Base-by-base conservation (phyloP, 2,888 invertebrate species). In the Palloptera scutellata region DNA sequence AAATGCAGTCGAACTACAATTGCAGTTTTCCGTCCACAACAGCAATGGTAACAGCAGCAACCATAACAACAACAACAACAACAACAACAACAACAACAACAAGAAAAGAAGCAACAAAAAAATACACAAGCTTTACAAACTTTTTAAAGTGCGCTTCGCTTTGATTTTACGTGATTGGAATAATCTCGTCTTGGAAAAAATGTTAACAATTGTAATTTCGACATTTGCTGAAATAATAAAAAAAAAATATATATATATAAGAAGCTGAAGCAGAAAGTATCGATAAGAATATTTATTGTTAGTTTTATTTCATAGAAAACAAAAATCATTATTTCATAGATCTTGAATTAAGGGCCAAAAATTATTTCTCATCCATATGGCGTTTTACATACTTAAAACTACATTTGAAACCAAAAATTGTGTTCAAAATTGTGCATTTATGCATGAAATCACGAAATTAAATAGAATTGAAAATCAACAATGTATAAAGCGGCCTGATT, bases 131-230 rank as follows among this genome's bases (percentile, higher is more conserved):
- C 69, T 70, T 69, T 57, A 60, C 66, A 66, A 68, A 73, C 68
- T 66, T 68, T 71, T 70, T 70, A 67, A 73, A 71, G 71, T 72
- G 71, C 72, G 69, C 71, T 67, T 69, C 72, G 70, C 70, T 73
- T 61, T 66, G 70, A 71, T 53, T 62, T 63, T 64, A 73, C 73
- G 73, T 73, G 73, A 73, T 70, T 70, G 52, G 72, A 70, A 73
- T 72, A 48, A 45, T 20, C 40, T 59, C 42, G 64, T 58, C 30
- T 30, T 30, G 30, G 30, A 53, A 53, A 53, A 17, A 12, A 48
- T n/a, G 1, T n/a, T n/a, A 48, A 48, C 48, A 48, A 48, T 48
- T 48, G 48, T 15, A 48, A 48, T 48, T 48, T 48, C 48, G 13
- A 48, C 48, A n/a, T 12, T 30, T 30, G 30, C 30, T 4, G 6